A percentile compares a stretch with the other conserved stretches of the same genome.
Conservation (phyloP, 2,888 invertebrate species). For the Acanthosepion esculentum region DNA sequence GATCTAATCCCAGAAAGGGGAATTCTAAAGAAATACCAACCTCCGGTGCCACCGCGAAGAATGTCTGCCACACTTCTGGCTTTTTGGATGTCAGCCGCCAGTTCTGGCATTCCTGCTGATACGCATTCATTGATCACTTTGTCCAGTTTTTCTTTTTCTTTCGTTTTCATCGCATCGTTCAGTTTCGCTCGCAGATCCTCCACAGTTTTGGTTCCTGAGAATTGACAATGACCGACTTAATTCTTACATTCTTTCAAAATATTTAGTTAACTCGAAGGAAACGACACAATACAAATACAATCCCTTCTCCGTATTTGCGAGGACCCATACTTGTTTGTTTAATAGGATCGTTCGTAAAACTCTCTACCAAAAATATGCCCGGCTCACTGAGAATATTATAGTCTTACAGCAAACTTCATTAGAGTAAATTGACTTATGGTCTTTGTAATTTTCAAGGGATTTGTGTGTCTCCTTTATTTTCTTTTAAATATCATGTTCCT, state of each 20-base stretch:
- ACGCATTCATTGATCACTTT: conserved; percentile 13
- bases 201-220: neutral
- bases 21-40: neutral
- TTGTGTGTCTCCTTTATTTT: too few species aligned
- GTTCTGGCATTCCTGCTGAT: neutral
- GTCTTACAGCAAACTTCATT: too few species aligned
- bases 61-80: too few species aligned
- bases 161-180: neutral
- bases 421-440: too few species aligned
- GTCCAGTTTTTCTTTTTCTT: neutral
- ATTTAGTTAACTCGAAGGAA: neutral
- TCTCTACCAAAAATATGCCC: too few species aligned
- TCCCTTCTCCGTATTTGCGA: neutral
- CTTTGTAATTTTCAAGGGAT: too few species aligned
- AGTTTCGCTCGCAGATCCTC: neutral
- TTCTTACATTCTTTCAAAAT: neutral
- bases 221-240: neutral
- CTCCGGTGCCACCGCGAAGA: conserved; percentile 37
- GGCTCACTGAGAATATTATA: too few species aligned
- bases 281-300: neutral
- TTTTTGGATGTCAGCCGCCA: neutral
- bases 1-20: neutral
- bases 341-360: too few species aligned
- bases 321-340: too few species aligned
- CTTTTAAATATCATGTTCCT: too few species aligned